Evolutionary conservation across 2,113 vertebrate genomes (phyloP), one percentile per base, ranked within the genome.

Genomic region (Blennius ocellaris): DNA sequence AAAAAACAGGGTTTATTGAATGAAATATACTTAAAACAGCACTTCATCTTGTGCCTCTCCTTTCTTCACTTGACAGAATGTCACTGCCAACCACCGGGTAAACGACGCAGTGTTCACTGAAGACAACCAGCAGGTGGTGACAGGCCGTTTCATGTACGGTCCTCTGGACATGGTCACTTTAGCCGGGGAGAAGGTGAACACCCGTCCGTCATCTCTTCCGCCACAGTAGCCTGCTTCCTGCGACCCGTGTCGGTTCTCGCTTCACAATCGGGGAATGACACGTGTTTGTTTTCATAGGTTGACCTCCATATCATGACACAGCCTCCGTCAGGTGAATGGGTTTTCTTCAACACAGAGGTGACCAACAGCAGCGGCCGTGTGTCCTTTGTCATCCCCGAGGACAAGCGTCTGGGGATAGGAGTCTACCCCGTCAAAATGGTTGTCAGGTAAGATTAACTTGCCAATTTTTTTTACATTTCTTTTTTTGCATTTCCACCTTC

Each of bases 121-220:
- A 62, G 97, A 96, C 7, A 94, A 94, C 9, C 95, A 92, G 5
- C 97, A 99, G 93, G 87, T 94, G 3, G 89, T 99, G 69, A 95
- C 92, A 0, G 98, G 97, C 41, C 95, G 97, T 72, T 99, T 99
- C 83, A 98, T 99, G 98, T 99, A 99, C 0, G 98, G 97, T 11
- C 98, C 97, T 0, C 87, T 99, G 61, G 98, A 99, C 88, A 99
- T 99, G 97, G 98, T 99, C 79, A 99, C 98, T 0, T 93, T 99
- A 70, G 96, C 98, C 0, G 98, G 97, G 69, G 98, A 99, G 87
- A 99, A 99, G 97, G 98, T 99, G 59, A 48, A 12, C 11, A 9
- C 11, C 9, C 17, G 11, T 48, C 10, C 17, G 5, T 41, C 21
- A 10, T 63, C 30, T 36, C 17, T 12, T n/a, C 7, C 7, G 11